A percentile compares a stretch with the other conserved stretches of the same genome.
Evolutionary conservation across 2,797 vertebrate species (phyloP).

Genomic region (Ctenochaetus hawaiiensis): DNA sequence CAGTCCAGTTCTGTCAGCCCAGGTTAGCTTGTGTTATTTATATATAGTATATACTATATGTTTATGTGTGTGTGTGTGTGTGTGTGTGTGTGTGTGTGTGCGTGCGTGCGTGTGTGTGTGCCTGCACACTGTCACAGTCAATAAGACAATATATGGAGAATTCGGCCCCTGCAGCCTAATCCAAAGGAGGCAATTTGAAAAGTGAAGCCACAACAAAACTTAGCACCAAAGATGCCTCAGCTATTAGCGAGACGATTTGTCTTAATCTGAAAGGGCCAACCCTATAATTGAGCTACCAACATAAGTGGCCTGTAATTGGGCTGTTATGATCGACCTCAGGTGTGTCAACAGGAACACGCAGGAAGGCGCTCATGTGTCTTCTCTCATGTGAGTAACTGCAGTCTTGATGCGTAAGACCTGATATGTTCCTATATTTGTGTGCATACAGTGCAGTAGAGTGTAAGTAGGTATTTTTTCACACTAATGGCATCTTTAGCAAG

Average conservation of each 20-base stretch:
- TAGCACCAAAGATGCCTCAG: constrained; percentile 33
- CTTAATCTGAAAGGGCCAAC: constrained; percentile 45
- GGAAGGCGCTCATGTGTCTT: background rate
- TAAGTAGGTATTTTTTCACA: constrained; percentile 84
- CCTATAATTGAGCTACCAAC: constrained; percentile 56
- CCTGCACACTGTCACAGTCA: constrained; percentile 55
- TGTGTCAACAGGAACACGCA: constrained; percentile 42
- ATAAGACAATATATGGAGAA: constrained; percentile 58
- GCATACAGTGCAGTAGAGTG: constrained; percentile 70
- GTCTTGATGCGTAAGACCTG: background rate
- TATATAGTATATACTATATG: constrained; percentile 26
- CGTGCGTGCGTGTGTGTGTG: constrained; percentile 50
- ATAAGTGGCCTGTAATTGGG: constrained; percentile 63
- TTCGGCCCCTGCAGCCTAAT: constrained; percentile 46
- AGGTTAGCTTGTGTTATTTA: constrained; percentile 48
- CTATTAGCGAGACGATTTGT: constrained; percentile 50
- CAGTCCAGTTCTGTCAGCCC: constrained; percentile 57
- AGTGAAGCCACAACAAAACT: constrained; percentile 44
- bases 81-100: constrained; percentile 23
- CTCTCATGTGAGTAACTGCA: constrained; percentile 1
- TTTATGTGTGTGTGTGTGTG: constrained; percentile 20
- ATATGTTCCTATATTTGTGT: constrained; percentile 67
- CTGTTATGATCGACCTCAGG: constrained; percentile 63
- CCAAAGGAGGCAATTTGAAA: constrained; percentile 43
- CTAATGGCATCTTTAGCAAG: constrained; percentile 88